Conservation (phyloP, 2,797 vertebrate genomes). For the Lepilemur septentrionalis region DNA sequence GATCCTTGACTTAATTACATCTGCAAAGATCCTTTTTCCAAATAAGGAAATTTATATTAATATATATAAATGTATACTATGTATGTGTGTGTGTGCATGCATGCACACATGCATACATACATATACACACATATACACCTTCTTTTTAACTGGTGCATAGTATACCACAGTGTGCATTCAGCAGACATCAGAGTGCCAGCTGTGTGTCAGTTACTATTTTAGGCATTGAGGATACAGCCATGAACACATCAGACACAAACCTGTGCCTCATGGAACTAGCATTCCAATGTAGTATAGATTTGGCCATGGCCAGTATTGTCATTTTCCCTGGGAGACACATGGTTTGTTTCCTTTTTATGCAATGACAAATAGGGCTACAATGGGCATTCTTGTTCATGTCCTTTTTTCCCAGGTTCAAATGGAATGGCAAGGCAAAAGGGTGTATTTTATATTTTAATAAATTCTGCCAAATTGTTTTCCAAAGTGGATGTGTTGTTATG, state of each 20-base stretch:
- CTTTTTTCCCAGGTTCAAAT: not conserved
- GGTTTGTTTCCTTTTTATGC: not conserved
- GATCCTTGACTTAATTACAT: not conserved
- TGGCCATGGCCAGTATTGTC: not conserved
- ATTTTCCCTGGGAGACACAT: not conserved
- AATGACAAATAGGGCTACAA: not conserved
- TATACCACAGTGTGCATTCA: not conserved
- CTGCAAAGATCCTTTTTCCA: not conserved
- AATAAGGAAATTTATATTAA: not conserved
- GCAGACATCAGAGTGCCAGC: not conserved
- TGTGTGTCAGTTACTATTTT: not conserved
- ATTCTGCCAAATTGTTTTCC: not conserved
- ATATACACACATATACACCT: not conserved
- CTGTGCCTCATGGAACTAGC: not conserved
- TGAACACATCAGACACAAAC: not conserved
- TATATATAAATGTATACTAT: not conserved
- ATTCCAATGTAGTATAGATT: not conserved
- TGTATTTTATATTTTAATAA: not conserved
- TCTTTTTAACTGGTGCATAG: not conserved
- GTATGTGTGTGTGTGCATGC: not conserved
- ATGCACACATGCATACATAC: accelerated
- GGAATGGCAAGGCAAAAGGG: not conserved
- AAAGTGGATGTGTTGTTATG: not conserved
- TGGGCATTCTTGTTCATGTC: not conserved
- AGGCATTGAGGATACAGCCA: not conserved